Evolutionary conservation across 2,888 invertebrate species (phyloP).

Genomic region (Pristionchus fissidentatus): DNA sequence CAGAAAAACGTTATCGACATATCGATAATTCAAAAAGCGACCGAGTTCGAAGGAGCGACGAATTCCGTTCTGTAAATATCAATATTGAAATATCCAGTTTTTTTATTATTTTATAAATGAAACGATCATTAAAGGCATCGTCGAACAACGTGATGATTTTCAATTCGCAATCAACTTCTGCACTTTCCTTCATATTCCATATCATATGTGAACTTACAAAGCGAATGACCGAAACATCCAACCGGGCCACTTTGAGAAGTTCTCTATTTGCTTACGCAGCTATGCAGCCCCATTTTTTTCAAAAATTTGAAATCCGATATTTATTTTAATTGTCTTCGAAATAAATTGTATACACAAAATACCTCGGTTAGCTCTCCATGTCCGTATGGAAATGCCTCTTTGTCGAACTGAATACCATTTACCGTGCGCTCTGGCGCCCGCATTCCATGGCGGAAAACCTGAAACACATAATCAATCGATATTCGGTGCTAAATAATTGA

Average conservation of each 20-base stretch:
- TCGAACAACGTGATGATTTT: neutral
- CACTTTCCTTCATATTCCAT: neutral
- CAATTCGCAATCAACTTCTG: neutral
- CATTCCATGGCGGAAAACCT: constrained; percentile 39
- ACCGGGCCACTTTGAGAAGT: neutral
- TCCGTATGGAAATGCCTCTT: constrained; percentile 46
- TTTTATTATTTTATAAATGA: too few relatives aligned
- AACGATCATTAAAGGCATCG: too few relatives aligned
- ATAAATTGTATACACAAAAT: neutral
- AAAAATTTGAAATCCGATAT: neutral
- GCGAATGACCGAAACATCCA: too few relatives aligned
- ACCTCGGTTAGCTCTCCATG: constrained; percentile 43
- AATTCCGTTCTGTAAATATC: constrained; percentile 35
- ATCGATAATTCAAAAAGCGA: constrained; percentile 28
- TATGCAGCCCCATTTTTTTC: neutral
- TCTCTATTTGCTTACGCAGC: neutral
- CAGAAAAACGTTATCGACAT: constrained; percentile 44
- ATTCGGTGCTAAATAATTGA: neutral
- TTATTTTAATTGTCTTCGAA: neutral
- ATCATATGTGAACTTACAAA: neutral
- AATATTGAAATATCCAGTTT: neutral
- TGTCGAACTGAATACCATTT: constrained; percentile 23
- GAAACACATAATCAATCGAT: neutral
- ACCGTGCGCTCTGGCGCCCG: constrained; percentile 39
- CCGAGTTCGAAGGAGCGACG: constrained; percentile 45